Evolutionary conservation across 2,888 invertebrate species (phyloP).

Genomic region (Phragmatobia fuliginosa): DNA sequence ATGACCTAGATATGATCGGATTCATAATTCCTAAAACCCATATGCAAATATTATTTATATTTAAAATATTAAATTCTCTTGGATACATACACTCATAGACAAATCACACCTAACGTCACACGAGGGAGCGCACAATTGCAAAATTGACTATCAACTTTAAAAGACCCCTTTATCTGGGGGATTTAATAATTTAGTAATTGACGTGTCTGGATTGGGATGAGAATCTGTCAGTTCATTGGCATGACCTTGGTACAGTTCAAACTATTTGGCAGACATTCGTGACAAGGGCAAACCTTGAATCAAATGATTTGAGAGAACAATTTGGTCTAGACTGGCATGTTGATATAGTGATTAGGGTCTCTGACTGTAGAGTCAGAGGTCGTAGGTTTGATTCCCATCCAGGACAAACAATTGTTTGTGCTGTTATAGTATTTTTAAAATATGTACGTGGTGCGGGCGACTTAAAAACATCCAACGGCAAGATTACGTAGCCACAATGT

Average conservation of each 20-base stretch:
- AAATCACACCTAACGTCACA: slow-evolving; percentile 15
- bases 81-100: neutral
- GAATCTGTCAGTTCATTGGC: slow-evolving; percentile 3
- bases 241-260: neutral
- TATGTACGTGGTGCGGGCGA: too few species aligned
- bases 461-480: too few species aligned
- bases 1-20: neutral
- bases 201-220: neutral
- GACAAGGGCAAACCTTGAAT: neutral
- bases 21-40: too few species aligned
- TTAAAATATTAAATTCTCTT: neutral
- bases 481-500: too few species aligned
- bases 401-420: too few species aligned
- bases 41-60: too few species aligned
- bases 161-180: slow-evolving; percentile 42
- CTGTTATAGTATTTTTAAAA: too few species aligned
- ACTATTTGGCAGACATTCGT: neutral
- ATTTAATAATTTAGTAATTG: slow-evolving; percentile 45
- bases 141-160: slow-evolving; percentile 54
- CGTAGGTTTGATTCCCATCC: too few species aligned
- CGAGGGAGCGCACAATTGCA: slow-evolving; percentile 51
- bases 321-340: neutral
- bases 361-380: too few species aligned
- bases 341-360: too few species aligned
- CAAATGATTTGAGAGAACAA: neutral